Percentiles rank a stretch among this genome's conserved stretches.
Conservation (phyloP, 30 jellyfish, hydroid and myxozoan species). For the Morbakka virulenta region DNA sequence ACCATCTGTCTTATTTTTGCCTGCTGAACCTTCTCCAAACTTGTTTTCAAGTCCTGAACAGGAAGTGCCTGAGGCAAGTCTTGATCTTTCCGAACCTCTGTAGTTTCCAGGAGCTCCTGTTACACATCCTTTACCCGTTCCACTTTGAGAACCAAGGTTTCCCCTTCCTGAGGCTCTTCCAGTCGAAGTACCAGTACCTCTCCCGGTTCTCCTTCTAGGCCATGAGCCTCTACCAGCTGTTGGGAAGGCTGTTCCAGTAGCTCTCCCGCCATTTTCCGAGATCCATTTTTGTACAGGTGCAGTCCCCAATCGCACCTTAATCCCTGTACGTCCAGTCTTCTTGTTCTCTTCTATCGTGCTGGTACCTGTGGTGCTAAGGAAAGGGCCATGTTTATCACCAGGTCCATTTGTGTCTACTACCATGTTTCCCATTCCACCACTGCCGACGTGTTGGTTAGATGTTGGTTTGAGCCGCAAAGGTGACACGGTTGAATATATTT, state of each 20-base stretch:
- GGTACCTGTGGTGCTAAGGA: no score
- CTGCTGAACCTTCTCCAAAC: constrained; percentile 58
- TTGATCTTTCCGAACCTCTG: neutral
- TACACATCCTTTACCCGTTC: neutral
- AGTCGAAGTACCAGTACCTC: constrained; percentile 7
- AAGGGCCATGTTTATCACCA: no score
- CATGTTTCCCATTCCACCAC: no score
- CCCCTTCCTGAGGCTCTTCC: constrained; percentile 10
- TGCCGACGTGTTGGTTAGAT: no score
- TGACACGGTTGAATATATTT: no score
- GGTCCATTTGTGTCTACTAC: no score
- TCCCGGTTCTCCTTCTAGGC: neutral
- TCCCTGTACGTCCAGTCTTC: no score
- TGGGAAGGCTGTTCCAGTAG: neutral
- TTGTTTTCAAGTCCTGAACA: constrained; percentile 40
- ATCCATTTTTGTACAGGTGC: no score
- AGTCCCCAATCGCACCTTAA: no score
- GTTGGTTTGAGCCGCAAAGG: no score
- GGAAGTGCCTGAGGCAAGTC: neutral
- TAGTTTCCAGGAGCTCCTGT: neutral
- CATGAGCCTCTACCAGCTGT: neutral
- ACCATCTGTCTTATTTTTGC: constrained; percentile 1
- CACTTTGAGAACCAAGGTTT: neutral
- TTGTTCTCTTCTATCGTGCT: no score
- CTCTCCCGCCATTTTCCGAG: neutral